A percentile compares a stretch with the other conserved stretches of the same genome.
Evolutionary conservation across 2,888 invertebrate genomes (phyloP).

Genomic region (Lobophora halterata): DNA sequence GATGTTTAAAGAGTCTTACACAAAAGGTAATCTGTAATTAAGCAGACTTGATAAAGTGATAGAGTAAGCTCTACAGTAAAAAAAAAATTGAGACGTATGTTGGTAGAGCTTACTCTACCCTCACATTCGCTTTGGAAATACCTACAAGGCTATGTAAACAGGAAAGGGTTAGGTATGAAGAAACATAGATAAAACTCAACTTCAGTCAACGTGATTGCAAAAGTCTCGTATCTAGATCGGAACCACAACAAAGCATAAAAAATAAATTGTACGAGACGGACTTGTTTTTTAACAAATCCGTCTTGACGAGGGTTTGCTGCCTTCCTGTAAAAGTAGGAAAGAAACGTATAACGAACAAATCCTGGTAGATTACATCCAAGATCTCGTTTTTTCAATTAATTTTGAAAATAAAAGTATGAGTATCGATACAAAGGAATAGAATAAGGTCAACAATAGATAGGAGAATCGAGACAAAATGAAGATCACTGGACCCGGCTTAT

Average conservation of each 20-base stretch:
- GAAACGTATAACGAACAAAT: constrained; percentile 67
- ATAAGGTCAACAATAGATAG: constrained; percentile 21
- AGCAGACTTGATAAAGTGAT: no score
- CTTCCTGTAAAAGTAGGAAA: constrained; percentile 63
- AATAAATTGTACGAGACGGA: constrained; percentile 73
- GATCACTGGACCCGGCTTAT: constrained; percentile 14
- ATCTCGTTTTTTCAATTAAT: constrained; percentile 56
- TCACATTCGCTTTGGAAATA: no score
- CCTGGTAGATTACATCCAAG: constrained; percentile 63
- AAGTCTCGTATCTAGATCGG: constrained; percentile 60
- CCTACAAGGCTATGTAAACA: neutral
- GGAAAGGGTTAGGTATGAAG: no score
- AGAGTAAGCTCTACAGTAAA: no score
- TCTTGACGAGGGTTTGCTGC: constrained; percentile 71
- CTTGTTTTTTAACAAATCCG: constrained; percentile 75
- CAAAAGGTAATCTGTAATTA: no score
- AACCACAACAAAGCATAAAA: constrained; percentile 70
- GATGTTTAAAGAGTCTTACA: no score
- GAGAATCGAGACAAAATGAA: constrained; percentile 20
- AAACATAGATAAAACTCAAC: constrained; percentile 35
- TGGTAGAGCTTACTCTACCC: no score
- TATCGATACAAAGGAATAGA: constrained; percentile 15
- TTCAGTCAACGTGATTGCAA: constrained; percentile 25
- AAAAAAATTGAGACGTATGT: no score
- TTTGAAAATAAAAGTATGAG: constrained; percentile 35